Base-by-base conservation (phyloP, 2,888 invertebrate species). In the Dynastes tityus region DNA sequence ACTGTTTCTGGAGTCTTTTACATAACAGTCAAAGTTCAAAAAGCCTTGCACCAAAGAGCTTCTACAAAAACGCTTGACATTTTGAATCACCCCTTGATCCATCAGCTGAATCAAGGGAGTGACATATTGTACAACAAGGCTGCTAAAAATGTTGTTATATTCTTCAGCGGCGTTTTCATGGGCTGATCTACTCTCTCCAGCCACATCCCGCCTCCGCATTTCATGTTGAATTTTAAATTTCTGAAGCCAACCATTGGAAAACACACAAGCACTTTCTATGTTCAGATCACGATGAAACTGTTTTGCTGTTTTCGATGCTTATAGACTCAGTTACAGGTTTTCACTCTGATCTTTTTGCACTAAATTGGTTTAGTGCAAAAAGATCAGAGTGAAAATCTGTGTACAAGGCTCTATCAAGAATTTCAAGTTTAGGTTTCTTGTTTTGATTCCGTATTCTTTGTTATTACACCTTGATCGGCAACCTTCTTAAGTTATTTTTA, bases 101-200 rank as follows among this genome's bases (percentile, higher is more conserved):
- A 85, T 81, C 27, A 82, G 83, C 80, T 85, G 84, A 32, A 85
- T 58, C 55, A 84, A 16, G 53, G 83, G 67, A 78, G 83, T 84
- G 76, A 82, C 55, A 16, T 77, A 22, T 22, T 22, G 22, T 22
- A 22, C 1, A 22, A 22, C 22, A 22, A 22, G 22, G 22, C 22
- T 22, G 22, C 22, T 22, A 22, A 22, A 22, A 22, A 22, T 22
- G 22, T 22, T 22, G 0, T 22, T 22, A 22, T 22, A 22, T 22
- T 22, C 22, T 22, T 22, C 61, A 61, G 9, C 61, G 61, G 22
- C 61, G 27, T 5, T 61, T 61, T 27, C 1, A 61, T 4, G 0
- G 2, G 61, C 61, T 61, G 61, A 61, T 61, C 16, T 61, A 22
- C 22, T 61, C 61, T 16, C 61, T 61, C 27, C 3, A n/a, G 61